Conservation (phyloP, 92 coral and sea anemone species). For the Porites divaricata region DNA sequence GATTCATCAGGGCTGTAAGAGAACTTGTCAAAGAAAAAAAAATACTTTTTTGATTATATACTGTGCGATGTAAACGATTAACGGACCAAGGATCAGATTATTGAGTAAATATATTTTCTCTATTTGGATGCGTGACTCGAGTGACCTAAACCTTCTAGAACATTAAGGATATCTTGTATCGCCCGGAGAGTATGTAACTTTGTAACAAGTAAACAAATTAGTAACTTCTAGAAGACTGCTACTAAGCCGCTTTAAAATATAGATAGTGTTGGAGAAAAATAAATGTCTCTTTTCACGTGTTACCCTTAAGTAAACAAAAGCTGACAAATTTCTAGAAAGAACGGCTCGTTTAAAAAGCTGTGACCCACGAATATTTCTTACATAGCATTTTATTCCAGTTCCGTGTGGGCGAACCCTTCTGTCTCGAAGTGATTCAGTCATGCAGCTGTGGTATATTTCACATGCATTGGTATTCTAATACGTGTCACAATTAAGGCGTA, state of each 20-base stretch:
- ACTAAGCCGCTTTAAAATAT: constrained; percentile 6
- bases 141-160: constrained; percentile 43
- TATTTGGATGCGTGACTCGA: constrained; percentile 7
- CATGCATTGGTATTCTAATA: not conserved
- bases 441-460: not conserved
- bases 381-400: not conserved
- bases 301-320: constrained; percentile 21
- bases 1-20: too few species aligned
- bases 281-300: constrained; percentile 14
- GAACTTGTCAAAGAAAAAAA: not conserved
- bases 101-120: not conserved
- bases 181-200: constrained; percentile 33
- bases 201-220: constrained; percentile 47
- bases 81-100: not conserved
- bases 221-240: constrained; percentile 42
- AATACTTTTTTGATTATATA: not conserved
- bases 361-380: constrained; percentile 5
- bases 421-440: not conserved
- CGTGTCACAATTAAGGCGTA: not conserved
- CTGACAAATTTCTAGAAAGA: constrained; percentile 32
- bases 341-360: constrained; percentile 8
- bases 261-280: constrained; percentile 17
- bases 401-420: constrained; percentile 22
- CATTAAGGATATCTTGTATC: constrained; percentile 37
- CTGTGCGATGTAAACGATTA: not conserved